phyloP scores from a whole-genome alignment of 2,797 vertebrate species.

The Neostethus bicornis region DNA sequence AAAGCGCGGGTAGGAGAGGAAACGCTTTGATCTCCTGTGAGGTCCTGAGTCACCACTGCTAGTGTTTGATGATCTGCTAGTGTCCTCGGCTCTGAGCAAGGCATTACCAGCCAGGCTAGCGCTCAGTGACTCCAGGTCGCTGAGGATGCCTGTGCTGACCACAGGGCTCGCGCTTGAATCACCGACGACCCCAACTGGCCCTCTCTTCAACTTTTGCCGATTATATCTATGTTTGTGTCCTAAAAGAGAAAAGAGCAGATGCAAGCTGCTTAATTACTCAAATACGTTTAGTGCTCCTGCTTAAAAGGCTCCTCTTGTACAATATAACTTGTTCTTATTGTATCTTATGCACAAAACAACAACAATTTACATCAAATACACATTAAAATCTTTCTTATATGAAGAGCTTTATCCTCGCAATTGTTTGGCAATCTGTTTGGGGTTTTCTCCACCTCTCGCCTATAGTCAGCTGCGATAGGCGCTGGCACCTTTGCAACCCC shows the following conservation, averaged over 20 bases:
- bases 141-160: slow-evolving; percentile 72
- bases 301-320: no score
- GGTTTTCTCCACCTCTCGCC: no score
- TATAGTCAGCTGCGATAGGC: no score
- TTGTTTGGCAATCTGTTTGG: no score
- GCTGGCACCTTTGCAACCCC: no score
- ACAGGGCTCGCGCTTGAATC: slow-evolving; percentile 36
- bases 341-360: no score
- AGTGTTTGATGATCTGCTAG: slow-evolving; percentile 70
- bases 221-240: slow-evolving; percentile 83
- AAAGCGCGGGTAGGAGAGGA: slow-evolving; percentile 97
- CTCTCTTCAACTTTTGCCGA: slow-evolving; percentile 78
- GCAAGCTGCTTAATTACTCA: slow-evolving; percentile 7
- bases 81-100: slow-evolving; percentile 67
- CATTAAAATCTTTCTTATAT: no score
- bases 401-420: no score
- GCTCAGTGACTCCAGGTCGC: slow-evolving; percentile 81
- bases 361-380: no score
- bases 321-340: no score
- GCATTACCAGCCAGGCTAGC: slow-evolving; percentile 71
- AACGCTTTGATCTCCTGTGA: slow-evolving; percentile 92
- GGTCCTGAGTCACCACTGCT: slow-evolving; percentile 80
- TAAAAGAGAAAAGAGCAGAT: slow-evolving; percentile 55
- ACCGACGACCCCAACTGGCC: slow-evolving; percentile 46
- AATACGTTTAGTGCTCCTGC: no score